These are phyloP conservation scores for Thinocorus orbignyianus DNA, from an alignment of 2,113 vertebrate species.

Conservation along the genomic window DNA sequence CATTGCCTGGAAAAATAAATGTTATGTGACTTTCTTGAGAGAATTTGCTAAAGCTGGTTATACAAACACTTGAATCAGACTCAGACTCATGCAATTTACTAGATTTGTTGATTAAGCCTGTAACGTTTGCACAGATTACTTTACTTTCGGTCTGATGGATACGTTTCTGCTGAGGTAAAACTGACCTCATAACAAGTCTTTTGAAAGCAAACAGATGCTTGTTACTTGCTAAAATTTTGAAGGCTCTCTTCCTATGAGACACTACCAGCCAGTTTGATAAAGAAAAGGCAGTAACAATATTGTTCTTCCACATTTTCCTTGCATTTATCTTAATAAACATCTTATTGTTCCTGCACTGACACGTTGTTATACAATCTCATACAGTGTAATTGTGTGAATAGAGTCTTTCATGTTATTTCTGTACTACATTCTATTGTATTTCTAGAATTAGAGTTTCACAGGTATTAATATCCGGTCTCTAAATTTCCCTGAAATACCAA, in stretches of 20 bases:
- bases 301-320: neutral
- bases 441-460: neutral
- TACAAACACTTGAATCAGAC: neutral
- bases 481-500: neutral
- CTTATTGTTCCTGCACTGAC: neutral
- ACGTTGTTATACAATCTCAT: neutral
- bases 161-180: neutral
- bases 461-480: neutral
- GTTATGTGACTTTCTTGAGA: neutral
- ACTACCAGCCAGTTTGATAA: neutral
- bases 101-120: neutral
- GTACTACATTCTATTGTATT: fast-evolving
- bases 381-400: neutral
- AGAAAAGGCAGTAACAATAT: neutral
- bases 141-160: neutral
- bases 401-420: neutral
- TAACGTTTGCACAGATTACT: neutral
- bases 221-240: neutral
- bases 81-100: neutral
- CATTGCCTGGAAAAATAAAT: neutral
- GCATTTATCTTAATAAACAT: neutral
- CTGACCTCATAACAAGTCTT: neutral
- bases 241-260: neutral
- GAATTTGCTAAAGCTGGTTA: neutral
- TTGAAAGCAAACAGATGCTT: neutral